These are phyloP conservation scores for Danio jaintianensis DNA, from an alignment of 2,797 vertebrate genomes.

Conservation along the genomic window DNA sequence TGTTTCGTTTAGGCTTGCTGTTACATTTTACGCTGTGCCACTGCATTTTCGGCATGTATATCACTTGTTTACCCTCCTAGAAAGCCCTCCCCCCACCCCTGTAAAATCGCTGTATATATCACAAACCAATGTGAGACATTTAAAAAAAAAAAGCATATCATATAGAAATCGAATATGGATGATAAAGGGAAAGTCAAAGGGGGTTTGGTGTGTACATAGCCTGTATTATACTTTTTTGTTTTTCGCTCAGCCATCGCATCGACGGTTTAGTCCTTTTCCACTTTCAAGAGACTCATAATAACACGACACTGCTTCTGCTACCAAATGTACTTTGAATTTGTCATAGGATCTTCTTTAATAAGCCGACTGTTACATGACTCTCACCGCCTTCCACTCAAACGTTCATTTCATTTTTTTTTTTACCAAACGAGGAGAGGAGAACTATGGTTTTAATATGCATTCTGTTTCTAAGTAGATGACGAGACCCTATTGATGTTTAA, in stretches of 20 bases:
- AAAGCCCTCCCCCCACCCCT: constrained; percentile 77
- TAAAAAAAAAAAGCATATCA: constrained; percentile 62
- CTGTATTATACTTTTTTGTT: constrained; percentile 83
- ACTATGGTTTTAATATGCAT: constrained; percentile 88
- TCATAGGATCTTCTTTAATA: constrained; percentile 78
- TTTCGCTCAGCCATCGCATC: constrained; percentile 76
- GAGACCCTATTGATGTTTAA: constrained; percentile 87
- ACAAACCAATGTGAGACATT: constrained; percentile 58
- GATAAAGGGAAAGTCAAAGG: constrained; percentile 60
- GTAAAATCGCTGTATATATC: constrained; percentile 78
- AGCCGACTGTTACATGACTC: constrained; percentile 77
- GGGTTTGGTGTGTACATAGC: constrained; percentile 81
- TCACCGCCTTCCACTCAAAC: constrained; percentile 74
- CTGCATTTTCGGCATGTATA: constrained; percentile 82
- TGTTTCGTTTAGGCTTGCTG: constrained; percentile 70
- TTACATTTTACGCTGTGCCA: constrained; percentile 76
- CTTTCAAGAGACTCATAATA: constrained; percentile 71
- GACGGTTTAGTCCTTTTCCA: constrained; percentile 75
- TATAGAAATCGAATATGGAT: constrained; percentile 59
- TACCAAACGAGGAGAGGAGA: constrained; percentile 78
- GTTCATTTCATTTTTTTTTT: constrained; percentile 55
- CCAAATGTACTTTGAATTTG: constrained; percentile 73
- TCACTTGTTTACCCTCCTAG: constrained; percentile 76
- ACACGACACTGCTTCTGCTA: constrained; percentile 75
- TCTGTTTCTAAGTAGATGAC: constrained; percentile 88